phyloP scores from a whole-genome alignment of 2,797 vertebrate species.

The Phataginus tetradactyla region DNA sequence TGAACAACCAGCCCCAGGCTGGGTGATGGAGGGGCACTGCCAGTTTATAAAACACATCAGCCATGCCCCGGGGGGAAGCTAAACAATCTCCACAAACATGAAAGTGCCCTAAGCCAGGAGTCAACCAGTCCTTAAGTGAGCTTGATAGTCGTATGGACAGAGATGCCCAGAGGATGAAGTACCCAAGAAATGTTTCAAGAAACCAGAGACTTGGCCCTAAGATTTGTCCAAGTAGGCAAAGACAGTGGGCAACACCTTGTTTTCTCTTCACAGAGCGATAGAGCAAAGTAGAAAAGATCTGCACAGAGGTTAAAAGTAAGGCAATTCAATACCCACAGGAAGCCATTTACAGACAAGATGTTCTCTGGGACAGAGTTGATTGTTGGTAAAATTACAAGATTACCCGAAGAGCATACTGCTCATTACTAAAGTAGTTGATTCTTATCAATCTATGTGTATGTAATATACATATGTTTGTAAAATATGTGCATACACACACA shows the following conservation, averaged over 20 bases:
- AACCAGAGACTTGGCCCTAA: background rate
- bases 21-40: slow-evolving; percentile 60
- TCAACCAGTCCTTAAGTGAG: slow-evolving; percentile 78
- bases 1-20: slow-evolving; percentile 55
- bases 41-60: slow-evolving; percentile 77
- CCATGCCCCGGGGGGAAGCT: slow-evolving; percentile 70
- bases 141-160: slow-evolving; percentile 81
- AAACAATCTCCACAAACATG: slow-evolving; percentile 31
- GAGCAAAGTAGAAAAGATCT: background rate
- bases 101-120: slow-evolving; percentile 72
- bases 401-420: background rate
- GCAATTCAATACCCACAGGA: background rate
- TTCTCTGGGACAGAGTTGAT: background rate
- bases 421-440: background rate
- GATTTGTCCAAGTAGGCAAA: background rate
- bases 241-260: background rate
- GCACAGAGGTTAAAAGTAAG: slow-evolving; percentile 36
- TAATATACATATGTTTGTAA: background rate
- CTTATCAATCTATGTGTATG: background rate
- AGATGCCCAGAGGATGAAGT: slow-evolving; percentile 74
- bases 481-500: background rate
- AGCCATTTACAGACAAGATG: background rate
- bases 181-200: background rate
- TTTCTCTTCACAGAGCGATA: background rate
- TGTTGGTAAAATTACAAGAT: background rate